These are phyloP conservation scores for Pterocles orientalis DNA, from an alignment of 2,113 vertebrate species.

Conservation along the genomic window DNA sequence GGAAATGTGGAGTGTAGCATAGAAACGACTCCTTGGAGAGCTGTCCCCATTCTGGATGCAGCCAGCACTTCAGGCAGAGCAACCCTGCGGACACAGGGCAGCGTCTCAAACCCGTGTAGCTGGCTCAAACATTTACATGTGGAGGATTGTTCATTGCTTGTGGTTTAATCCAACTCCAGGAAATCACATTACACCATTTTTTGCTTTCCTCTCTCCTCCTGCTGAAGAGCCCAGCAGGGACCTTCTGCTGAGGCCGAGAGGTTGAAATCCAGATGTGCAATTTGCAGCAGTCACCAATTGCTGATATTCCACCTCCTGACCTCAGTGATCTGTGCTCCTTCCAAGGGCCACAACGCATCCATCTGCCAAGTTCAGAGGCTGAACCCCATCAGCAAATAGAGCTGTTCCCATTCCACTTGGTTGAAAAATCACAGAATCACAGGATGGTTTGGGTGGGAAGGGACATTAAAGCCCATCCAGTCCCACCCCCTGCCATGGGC, in stretches of 20 bases:
- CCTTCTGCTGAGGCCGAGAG: not conserved
- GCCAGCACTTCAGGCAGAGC: not conserved
- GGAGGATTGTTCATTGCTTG: not conserved
- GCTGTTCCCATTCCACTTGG: not conserved
- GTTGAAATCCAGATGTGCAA: not conserved
- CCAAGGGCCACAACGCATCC: not conserved
- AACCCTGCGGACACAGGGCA: not conserved
- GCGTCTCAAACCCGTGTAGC: not conserved
- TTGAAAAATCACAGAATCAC: not conserved
- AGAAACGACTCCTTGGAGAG: constrained; percentile 6
- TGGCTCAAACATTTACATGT: not conserved
- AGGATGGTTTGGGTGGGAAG: too few relatives aligned
- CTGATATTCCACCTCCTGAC: not conserved
- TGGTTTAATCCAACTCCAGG: not conserved
- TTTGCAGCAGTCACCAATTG: not conserved
- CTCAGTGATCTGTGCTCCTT: not conserved
- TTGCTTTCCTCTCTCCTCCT: not conserved
- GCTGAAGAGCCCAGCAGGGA: not conserved
- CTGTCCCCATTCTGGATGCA: constrained; percentile 16
- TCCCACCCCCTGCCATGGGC: too few relatives aligned
- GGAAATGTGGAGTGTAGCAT: not conserved
- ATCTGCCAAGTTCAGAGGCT: not conserved
- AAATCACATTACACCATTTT: not conserved
- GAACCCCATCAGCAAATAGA: not conserved
- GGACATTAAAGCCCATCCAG: too few relatives aligned